A percentile compares a stretch with the other conserved stretches of the same genome.
phyloP scores from a whole-genome alignment of 2,797 vertebrate genomes.

The Syngnathus rostellatus region DNA sequence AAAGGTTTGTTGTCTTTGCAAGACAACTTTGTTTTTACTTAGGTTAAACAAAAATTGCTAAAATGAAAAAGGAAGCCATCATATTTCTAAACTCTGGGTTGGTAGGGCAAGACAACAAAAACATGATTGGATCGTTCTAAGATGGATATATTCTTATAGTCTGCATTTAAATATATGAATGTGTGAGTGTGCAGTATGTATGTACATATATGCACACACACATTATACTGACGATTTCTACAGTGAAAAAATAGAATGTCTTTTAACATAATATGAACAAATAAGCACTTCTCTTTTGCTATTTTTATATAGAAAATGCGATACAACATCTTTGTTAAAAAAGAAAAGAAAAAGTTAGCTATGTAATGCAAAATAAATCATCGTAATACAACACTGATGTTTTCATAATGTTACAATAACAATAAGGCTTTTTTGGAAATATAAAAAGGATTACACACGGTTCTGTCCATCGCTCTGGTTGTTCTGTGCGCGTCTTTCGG shows the following conservation, averaged over 20 bases:
- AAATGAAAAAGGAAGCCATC: conserved; percentile 32
- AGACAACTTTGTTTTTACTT: conserved; percentile 23
- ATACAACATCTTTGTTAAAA: conserved; percentile 84
- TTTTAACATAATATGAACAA: conserved; percentile 90
- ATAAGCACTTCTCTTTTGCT: conserved; percentile 77
- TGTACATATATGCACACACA: conserved; percentile 45
- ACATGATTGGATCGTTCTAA: conserved; percentile 57
- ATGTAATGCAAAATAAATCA: conserved; percentile 65
- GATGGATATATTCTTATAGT: conserved; percentile 76
- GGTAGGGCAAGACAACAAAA: conserved; percentile 48
- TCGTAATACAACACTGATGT: conserved; percentile 70
- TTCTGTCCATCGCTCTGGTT: conserved; percentile 52
- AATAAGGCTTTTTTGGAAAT: conserved; percentile 82
- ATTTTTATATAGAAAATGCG: conserved; percentile 57
- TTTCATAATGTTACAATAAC: conserved; percentile 71
- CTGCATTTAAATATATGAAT: conserved; percentile 73
- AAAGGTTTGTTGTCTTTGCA: neutral
- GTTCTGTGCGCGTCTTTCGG: conserved; percentile 46
- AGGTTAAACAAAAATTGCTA: conserved; percentile 32
- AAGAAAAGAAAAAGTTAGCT: conserved; percentile 61
- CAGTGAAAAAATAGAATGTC: conserved; percentile 96
- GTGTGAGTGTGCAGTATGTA: conserved; percentile 53
- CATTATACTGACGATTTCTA: conserved; percentile 78
- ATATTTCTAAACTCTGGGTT: conserved; percentile 44
- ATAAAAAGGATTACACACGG: conserved; percentile 70